These are phyloP conservation scores for Oncorhynchus clarkii DNA, from an alignment of 2,113 vertebrate genomes.

Conservation along the genomic window DNA sequence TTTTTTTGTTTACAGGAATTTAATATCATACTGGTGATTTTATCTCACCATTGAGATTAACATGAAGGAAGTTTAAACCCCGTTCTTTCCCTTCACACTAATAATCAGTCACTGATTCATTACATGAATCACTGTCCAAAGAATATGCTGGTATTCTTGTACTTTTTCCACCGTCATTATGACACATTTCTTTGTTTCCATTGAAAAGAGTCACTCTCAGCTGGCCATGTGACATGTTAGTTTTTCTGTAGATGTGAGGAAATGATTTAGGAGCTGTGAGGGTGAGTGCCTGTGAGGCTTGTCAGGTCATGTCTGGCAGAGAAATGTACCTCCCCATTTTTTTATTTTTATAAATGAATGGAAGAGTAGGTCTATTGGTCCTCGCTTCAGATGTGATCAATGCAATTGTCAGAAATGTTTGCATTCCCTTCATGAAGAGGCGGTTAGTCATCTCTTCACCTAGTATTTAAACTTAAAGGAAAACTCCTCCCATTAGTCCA, in stretches of 20 bases:
- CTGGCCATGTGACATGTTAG: neutral
- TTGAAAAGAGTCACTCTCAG: slow-evolving; percentile 3
- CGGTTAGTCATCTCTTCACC: neutral
- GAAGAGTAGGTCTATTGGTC: too few relatives aligned
- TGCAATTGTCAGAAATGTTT: too few relatives aligned
- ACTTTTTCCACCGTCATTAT: slow-evolving; percentile 14
- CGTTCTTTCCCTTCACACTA: too few relatives aligned
- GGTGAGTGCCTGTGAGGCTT: neutral
- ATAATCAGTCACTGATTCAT: too few relatives aligned
- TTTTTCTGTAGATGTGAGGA: slow-evolving; percentile 10
- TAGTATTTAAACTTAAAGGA: too few relatives aligned
- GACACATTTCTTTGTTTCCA: neutral
- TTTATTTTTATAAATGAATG: neutral
- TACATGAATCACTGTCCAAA: neutral
- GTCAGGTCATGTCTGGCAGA: neutral
- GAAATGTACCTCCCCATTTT: neutral
- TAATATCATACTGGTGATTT: too few relatives aligned
- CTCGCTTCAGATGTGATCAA: too few relatives aligned
- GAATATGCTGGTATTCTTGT: neutral
- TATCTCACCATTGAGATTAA: too few relatives aligned
- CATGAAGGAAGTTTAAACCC: too few relatives aligned
- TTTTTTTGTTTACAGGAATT: too few relatives aligned
- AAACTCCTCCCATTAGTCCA: too few relatives aligned
- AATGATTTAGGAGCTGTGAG: neutral
- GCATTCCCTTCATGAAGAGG: too few relatives aligned